Conservation (phyloP, 1,140 invertebrate genomes). For the Dryas iulia region DNA sequence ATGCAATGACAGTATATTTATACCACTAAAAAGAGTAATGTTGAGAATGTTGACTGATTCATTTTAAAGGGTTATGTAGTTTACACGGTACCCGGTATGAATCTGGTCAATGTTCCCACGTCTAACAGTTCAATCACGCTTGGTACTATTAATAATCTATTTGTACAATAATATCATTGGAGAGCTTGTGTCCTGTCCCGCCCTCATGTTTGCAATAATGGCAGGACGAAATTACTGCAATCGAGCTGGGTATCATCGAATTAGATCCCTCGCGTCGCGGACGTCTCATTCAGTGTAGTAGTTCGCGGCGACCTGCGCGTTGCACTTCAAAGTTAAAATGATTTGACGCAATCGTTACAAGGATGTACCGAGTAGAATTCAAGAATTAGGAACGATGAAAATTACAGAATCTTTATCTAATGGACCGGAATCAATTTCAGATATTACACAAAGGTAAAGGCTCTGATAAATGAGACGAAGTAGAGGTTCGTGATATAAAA, state of each 20-base stretch:
- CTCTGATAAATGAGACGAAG: too few species aligned
- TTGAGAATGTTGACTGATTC: too few species aligned
- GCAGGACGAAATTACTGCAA: conserved; percentile 69
- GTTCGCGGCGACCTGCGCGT: conserved; percentile 43
- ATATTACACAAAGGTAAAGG: conserved; percentile 46
- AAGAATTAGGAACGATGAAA: conserved; percentile 45
- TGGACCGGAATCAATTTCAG: conserved; percentile 34
- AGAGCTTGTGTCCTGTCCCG: conserved; percentile 69
- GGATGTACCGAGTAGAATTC: not conserved
- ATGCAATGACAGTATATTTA: not conserved
- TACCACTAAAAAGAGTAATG: not conserved
- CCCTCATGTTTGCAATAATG: conserved; percentile 65
- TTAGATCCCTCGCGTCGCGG: conserved; percentile 52
- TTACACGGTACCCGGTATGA: too few species aligned
- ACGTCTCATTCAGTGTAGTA: conserved; percentile 54
- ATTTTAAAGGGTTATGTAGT: too few species aligned
- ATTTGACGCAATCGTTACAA: conserved; percentile 18
- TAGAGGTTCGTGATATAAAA: too few species aligned
- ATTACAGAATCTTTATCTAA: conserved; percentile 52
- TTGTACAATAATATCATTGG: conserved; percentile 55
- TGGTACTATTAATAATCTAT: conserved; percentile 30
- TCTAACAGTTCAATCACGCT: conserved; percentile 24
- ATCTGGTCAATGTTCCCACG: conserved; percentile 15
- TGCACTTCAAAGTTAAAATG: conserved; percentile 26
- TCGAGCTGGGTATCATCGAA: conserved; percentile 62